Percentiles rank a stretch among this genome's conserved stretches.
Conservation (phyloP, 2,113 vertebrate genomes). For the Nestor notabilis region DNA sequence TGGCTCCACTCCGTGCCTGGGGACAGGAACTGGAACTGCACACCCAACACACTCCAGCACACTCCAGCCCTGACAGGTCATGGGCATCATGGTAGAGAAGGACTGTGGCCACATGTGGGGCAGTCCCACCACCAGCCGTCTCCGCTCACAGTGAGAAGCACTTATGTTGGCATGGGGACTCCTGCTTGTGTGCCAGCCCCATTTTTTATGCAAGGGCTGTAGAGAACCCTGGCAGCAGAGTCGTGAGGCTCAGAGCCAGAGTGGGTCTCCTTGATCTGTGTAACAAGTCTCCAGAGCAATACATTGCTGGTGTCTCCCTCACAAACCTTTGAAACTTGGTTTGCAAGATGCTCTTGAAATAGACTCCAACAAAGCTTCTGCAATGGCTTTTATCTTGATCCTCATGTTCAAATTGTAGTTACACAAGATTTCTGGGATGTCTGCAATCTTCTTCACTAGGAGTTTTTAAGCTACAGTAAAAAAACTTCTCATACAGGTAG, state of each 20-base stretch:
- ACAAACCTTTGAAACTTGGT: background rate
- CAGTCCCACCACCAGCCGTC: background rate
- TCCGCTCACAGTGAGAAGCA: background rate
- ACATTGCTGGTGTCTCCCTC: too few relatives aligned
- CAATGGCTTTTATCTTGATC: background rate
- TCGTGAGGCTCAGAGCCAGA: background rate
- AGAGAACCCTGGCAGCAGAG: background rate
- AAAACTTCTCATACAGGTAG: background rate
- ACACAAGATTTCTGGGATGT: background rate
- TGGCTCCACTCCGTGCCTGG: background rate
- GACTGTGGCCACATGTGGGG: fast-evolving
- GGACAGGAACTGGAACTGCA: background rate
- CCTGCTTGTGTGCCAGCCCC: background rate
- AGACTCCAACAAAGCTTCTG: background rate
- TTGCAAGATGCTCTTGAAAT: background rate
- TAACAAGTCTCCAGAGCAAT: background rate
- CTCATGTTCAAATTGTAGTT: background rate
- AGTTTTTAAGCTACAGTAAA: background rate
- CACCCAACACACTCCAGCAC: background rate
- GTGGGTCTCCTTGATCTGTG: fast-evolving
- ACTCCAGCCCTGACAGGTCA: fast-evolving
- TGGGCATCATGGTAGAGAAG: fast-evolving
- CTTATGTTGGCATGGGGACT: fast-evolving
- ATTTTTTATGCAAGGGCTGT: fast-evolving
- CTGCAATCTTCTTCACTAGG: background rate